Evolutionary conservation across 23 tunicate species (phyloP), one percentile per base, ranked within the genome.

Genomic region (Ascidia mentula): DNA sequence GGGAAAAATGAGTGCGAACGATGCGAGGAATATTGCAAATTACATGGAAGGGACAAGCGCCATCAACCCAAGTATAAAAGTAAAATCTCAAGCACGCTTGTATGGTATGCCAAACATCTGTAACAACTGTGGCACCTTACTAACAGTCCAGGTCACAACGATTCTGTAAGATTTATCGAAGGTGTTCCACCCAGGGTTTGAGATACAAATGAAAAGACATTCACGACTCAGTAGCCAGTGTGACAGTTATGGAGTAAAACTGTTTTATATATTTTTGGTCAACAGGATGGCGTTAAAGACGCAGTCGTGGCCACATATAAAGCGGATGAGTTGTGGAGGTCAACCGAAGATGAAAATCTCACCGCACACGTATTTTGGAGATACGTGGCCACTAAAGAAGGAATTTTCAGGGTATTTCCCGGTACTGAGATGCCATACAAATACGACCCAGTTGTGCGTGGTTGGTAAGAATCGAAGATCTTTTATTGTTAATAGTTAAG

Each of bases 31-130:
- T 13, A 65, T 89, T 17, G 61, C 37, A 13, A 72, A 84, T 72
- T 89, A 84, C 81, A 75, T 89, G 83, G 77, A 71, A 35, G 95
- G 95, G 59, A 72, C 24, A 73, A 72, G 81, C 9, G 70, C 80
- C 15, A 61, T 61, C 31, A 46, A 72, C 3, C 40, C 37, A 34
- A 45, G 40, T 18, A 18, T 87, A 40, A 81, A 79, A 59, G 80
- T 85, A 37, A n/a, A n/a, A n/a, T n/a, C n/a, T n/a, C n/a, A n/a
- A n/a, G n/a, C n/a, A n/a, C n/a, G n/a, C n/a, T n/a, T n/a, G n/a
- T n/a, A n/a, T n/a, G n/a, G n/a, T n/a, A n/a, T n/a, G n/a, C n/a
- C n/a, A n/a, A n/a, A n/a, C n/a, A n/a, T n/a, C n/a, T n/a, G n/a
- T n/a, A n/a, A n/a, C n/a, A n/a, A n/a, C n/a, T n/a, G n/a, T n/a